Base-by-base conservation (phyloP, 2,888 invertebrate species). In the Lasius platythorax region DNA sequence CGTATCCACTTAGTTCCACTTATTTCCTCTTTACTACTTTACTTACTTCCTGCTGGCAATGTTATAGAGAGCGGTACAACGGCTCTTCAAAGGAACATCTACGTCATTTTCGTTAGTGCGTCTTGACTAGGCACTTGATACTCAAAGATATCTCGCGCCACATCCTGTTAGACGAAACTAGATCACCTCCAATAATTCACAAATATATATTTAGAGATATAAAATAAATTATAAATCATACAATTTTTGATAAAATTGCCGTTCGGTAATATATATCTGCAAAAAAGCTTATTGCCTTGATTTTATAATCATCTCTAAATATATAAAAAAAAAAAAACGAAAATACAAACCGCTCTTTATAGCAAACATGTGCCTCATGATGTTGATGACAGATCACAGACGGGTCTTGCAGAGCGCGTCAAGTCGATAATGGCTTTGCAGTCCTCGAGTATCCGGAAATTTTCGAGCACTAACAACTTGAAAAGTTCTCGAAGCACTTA, bases 381-480 rank as follows among this genome's bases (percentile, higher is more conserved):
- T 70, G 68, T 61, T 83, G 88, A 74, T 88, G 91, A 91, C 88
- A 91, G 86, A 90, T 91, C 87, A 82, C 84, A 91, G 90, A 87
- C 87, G 87, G 87, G 28, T 37, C 83, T 53, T 73, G 64, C 30
- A 68, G 63, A 72, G 83, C 53, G 83, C 83, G 89, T 82, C 84
- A 82, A 87, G 79, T 67, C 87, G 88, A 89, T 86, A 90, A 87
- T 86, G 87, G 85, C 76, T 81, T 64, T 43, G 68, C 83, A 73
- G 68, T 87, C 82, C 84, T 88, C 84, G 79, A 92, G 89, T 84
- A 87, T 85, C 91, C 93, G 93, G 93, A 93, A 93, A 92, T 91
- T 90, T 89, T 90, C 87, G 88, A 92, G 92, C 90, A 87, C 87
- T 89, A 87, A 91, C 83, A 83, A 89, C 84, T 86, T 82, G 72